These are phyloP conservation scores for Melanotaenia maccullochi DNA, from an alignment of 2,797 vertebrate genomes.

Conservation along the genomic window DNA sequence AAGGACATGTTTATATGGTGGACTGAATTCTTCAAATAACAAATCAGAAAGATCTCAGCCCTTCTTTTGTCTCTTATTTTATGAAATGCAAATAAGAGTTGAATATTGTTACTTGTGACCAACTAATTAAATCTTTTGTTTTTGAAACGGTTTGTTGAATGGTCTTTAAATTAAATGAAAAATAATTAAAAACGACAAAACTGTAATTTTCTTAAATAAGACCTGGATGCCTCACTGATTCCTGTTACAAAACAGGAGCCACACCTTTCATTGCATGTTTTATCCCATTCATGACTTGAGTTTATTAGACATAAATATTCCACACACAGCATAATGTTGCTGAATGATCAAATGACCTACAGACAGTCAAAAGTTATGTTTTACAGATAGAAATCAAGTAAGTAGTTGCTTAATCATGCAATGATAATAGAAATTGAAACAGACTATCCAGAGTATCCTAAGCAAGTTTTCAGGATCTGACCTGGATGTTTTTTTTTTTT, in stretches of 20 bases:
- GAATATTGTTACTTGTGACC: slow-evolving; percentile 5
- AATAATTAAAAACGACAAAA: background rate
- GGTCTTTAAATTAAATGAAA: background rate
- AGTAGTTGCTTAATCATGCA: too few species aligned
- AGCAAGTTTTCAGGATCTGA: too few species aligned
- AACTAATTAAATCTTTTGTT: slow-evolving; percentile 40
- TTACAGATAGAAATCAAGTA: too few species aligned
- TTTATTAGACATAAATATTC: too few species aligned
- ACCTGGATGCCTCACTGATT: background rate
- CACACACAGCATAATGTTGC: too few species aligned
- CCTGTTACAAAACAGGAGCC: background rate
- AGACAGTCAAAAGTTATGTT: too few species aligned
- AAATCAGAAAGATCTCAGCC: background rate
- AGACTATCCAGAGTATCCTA: too few species aligned
- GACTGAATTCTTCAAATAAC: slow-evolving; percentile 10
- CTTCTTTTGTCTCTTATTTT: background rate
- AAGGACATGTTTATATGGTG: background rate
- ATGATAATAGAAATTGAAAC: too few species aligned
- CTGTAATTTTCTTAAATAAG: background rate
- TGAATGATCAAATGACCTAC: too few species aligned
- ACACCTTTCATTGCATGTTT: background rate
- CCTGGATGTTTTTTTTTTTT: too few species aligned
- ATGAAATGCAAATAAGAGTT: background rate
- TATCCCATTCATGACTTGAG: background rate
- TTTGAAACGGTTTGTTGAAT: background rate